Base-by-base conservation (phyloP, 2,797 vertebrate genomes). In the Lagocephalus sceleratus region DNA sequence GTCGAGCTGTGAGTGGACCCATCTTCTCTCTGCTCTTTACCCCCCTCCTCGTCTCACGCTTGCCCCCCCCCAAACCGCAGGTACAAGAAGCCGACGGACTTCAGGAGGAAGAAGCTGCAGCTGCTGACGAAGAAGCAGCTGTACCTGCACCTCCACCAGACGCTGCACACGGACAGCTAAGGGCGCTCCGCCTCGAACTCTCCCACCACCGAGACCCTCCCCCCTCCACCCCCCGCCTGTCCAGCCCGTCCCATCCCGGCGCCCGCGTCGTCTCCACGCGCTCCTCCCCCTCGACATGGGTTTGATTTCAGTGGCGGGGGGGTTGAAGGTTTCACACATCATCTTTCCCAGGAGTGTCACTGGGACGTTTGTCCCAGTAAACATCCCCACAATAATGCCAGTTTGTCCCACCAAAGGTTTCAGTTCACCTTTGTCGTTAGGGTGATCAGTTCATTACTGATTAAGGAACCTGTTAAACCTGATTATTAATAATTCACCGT, bases 71-170 rank as follows among this genome's bases (percentile, higher is more conserved):
- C 50, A 5, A 8, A 29, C 76, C 61, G 23, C 86, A 99, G 97
- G 85, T 99, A 99, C 91, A 99, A 96, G 92, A 99, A 99, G 87
- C 97, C 97, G 71, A 98, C 97, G 15, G 97, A 99, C 86, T 99
- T 95, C 87, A 99, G 94, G 88, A 93, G 97, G 87, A 99, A 98
- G 93, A 99, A 98, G 79, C 90, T 99, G 63, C 94, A 97, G 62
- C 92, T 99, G 69, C 89, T 99, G 76, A 98, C 97, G 52, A 99
- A 96, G 94, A 99, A 99, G 88, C 96, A 95, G 82, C 95, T 99
- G 70, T 99, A 94, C 88, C 96, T 99, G 73, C 97, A 99, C 78
- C 93, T 99, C 57, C 92, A 96, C 82, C 97, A 99, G 82, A 97
- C 91, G n/a, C 83, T 99, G 87, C 95, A 96, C 89, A 98, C 94